Conservation (phyloP, 2,888 invertebrate species). For the Didymodactylos carnosus region DNA sequence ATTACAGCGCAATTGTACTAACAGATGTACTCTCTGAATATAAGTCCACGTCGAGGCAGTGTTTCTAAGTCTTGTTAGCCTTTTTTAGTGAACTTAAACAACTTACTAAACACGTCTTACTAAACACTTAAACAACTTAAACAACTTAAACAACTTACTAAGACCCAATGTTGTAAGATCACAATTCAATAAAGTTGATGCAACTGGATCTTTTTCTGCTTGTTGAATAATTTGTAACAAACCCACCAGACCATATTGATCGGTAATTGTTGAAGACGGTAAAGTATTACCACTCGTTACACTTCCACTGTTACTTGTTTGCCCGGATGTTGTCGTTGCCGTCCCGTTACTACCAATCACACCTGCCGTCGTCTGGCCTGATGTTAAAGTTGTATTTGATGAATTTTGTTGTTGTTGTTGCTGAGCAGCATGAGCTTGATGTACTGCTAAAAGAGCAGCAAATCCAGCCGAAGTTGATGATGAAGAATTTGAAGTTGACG, state of each 20-base stretch:
- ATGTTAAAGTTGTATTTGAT: neutral
- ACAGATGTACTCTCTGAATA: too few relatives aligned
- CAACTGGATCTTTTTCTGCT: constrained; percentile 84
- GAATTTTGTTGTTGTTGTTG: neutral
- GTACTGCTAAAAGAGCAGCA: neutral
- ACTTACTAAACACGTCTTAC: neutral
- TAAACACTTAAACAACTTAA: constrained; percentile 19
- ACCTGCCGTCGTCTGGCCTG: neutral
- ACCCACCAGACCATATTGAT: constrained; percentile 98
- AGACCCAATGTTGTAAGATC: constrained; percentile 91
- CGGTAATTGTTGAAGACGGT: constrained; percentile 91
- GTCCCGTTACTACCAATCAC: neutral
- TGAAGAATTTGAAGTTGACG: neutral
- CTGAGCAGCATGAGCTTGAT: neutral
- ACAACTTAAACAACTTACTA: constrained; percentile 88
- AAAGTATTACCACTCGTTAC: constrained; percentile 46
- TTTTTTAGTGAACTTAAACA: too few relatives aligned
- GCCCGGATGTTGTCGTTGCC: neutral
- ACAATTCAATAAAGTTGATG: constrained; percentile 83
- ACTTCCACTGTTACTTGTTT: neutral
- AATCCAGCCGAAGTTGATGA: neutral
- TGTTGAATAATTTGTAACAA: constrained; percentile 89
- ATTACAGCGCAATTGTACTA: too few relatives aligned
- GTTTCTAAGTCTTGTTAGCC: too few relatives aligned
- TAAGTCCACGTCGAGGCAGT: too few relatives aligned